Evolutionary conservation across 2,797 vertebrate species (phyloP).

Genomic region (Mycteria americana): DNA sequence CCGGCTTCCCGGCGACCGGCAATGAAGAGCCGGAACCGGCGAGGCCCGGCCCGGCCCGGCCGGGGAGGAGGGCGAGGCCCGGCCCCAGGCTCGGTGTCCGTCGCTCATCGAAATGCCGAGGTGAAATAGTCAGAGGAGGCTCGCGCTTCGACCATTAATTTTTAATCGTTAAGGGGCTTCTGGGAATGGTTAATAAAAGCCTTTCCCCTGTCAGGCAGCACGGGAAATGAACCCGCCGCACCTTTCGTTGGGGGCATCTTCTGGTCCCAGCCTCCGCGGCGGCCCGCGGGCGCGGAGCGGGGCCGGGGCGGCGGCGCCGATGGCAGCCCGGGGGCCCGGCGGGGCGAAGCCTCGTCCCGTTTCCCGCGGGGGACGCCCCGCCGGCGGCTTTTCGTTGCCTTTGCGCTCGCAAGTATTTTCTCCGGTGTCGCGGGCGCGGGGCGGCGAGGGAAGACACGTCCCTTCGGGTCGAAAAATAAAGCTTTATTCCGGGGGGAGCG

Average conservation of each 20-base stretch:
- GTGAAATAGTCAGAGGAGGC: constrained; percentile 42
- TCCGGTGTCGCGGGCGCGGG: background rate
- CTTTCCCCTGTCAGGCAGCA: constrained; percentile 15
- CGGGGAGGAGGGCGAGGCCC: background rate
- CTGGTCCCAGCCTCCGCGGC: background rate
- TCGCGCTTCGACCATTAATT: constrained; percentile 72
- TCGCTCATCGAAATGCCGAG: constrained; percentile 36
- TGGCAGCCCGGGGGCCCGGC: background rate
- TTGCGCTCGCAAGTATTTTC: background rate
- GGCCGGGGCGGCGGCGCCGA: background rate
- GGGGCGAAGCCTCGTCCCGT: background rate
- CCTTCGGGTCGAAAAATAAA: constrained; percentile 80
- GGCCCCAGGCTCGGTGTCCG: background rate
- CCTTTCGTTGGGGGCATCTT: background rate
- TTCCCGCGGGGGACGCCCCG: background rate
- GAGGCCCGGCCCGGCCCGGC: too few relatives aligned
- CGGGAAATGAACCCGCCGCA: background rate
- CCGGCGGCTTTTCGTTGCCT: background rate
- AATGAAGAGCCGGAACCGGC: background rate
- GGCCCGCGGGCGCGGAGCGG: background rate
- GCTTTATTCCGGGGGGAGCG: constrained; percentile 72
- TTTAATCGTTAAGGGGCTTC: constrained; percentile 79
- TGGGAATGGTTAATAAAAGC: constrained; percentile 78
- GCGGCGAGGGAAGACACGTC: constrained; percentile 44
- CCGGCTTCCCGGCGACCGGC: background rate